phyloP scores from a whole-genome alignment of 23 tunicate genomes.

The Clavelina lepadiformis region DNA sequence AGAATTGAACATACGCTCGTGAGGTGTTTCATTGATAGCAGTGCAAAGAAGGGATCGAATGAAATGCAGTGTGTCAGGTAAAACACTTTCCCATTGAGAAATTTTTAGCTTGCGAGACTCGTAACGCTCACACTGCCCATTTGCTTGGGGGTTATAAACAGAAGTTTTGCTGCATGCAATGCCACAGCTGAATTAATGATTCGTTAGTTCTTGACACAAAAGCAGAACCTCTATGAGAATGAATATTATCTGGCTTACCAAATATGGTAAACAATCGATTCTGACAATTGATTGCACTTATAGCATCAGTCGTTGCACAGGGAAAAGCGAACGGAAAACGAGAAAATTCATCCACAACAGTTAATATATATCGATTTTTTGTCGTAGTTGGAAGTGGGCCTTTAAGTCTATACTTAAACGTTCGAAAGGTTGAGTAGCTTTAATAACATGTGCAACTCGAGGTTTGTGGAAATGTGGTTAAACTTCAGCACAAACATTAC shows the following conservation, averaged over 20 bases:
- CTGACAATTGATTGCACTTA: neutral
- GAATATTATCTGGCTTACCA: conserved; percentile 2
- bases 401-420: conserved; percentile 4
- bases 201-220: no score
- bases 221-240: conserved; percentile 18
- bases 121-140: no score
- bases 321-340: conserved; percentile 23
- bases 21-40: no score
- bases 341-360: conserved; percentile 11
- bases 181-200: no score
- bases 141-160: no score
- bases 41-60: no score
- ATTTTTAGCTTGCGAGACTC: no score
- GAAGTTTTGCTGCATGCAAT: no score
- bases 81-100: no score
- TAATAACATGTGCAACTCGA: conserved; percentile 1
- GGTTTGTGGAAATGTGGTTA: conserved; percentile 23
- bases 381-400: conserved; percentile 14
- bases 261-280: conserved; percentile 7
- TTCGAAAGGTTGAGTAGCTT: conserved; percentile 19
- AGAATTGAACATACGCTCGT: no score
- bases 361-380: conserved; percentile 9
- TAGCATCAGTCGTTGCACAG: neutral
- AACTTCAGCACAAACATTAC: conserved; percentile 10
- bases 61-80: no score